These are phyloP conservation scores for Corydoras maculifer DNA, from an alignment of 2,113 vertebrate species.

Conservation along the genomic window DNA sequence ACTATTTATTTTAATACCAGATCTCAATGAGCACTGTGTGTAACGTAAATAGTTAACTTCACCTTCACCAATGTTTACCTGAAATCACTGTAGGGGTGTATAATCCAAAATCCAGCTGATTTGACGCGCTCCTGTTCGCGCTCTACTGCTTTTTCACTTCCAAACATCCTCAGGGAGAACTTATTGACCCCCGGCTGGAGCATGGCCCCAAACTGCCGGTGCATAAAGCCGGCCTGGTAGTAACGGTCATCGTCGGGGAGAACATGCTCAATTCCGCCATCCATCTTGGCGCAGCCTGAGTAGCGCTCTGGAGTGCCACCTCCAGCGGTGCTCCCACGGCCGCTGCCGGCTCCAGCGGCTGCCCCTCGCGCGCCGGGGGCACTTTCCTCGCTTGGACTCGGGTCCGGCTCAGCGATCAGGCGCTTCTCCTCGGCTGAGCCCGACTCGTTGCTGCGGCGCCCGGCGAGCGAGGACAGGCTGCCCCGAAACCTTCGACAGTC, in stretches of 20 bases:
- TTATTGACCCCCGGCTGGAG: slow-evolving; percentile 98
- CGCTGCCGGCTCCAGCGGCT: slow-evolving; percentile 49
- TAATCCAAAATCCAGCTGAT: slow-evolving; percentile 98
- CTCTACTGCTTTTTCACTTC: slow-evolving; percentile 98
- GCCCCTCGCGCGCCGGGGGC: slow-evolving; percentile 74
- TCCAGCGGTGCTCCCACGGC: slow-evolving; percentile 44
- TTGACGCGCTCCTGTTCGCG: slow-evolving; percentile 95
- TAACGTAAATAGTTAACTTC: not conserved
- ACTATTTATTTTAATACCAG: not conserved
- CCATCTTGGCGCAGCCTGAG: slow-evolving; percentile 80
- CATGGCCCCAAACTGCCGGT: slow-evolving; percentile 94
- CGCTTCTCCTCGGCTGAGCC: slow-evolving; percentile 85
- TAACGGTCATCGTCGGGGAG: slow-evolving; percentile 84
- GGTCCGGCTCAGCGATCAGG: slow-evolving; percentile 85
- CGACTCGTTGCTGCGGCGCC: slow-evolving; percentile 80
- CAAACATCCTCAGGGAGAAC: slow-evolving; percentile 99
- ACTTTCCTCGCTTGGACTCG: slow-evolving; percentile 69
- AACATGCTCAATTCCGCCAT: slow-evolving; percentile 84
- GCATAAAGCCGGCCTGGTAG: slow-evolving; percentile 91
- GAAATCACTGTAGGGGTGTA: slow-evolving; percentile 99
- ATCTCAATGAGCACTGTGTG: not conserved
- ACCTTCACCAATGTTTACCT: slow-evolving; percentile 69
- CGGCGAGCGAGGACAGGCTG: slow-evolving; percentile 89
- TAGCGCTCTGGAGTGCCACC: slow-evolving; percentile 61
- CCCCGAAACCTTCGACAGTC: slow-evolving; percentile 92